Conservation (phyloP, 2,113 vertebrate genomes). For the Neoarius graeffei region DNA sequence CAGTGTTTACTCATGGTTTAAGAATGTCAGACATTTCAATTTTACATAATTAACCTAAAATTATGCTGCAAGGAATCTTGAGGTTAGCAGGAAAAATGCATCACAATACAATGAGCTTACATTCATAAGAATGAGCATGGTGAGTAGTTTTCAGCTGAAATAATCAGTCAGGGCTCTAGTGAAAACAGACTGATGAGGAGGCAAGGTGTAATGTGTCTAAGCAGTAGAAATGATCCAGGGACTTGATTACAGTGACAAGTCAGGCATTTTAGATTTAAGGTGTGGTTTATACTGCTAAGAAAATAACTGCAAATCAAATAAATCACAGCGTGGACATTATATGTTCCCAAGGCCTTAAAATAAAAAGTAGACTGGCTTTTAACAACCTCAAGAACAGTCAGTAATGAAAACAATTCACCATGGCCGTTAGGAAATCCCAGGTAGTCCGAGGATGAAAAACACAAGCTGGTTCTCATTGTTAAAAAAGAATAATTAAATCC, state of each 20-base stretch:
- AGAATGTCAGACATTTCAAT: conserved; percentile 21
- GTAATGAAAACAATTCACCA: conserved; percentile 2
- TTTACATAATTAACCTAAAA: conserved; percentile 1
- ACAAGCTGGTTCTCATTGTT: neutral
- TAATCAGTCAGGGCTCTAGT: conserved; percentile 33
- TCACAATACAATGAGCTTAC: neutral
- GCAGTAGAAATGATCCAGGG: conserved; percentile 38
- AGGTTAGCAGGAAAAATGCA: conserved; percentile 20
- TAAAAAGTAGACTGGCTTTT: conserved; percentile 5
- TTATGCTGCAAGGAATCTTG: neutral
- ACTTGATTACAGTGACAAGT: conserved; percentile 50
- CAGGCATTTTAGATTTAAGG: neutral
- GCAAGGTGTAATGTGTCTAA: conserved; percentile 33
- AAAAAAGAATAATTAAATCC: neutral
- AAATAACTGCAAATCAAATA: conserved; percentile 17
- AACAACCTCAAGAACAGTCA: neutral
- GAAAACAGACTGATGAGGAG: conserved; percentile 43
- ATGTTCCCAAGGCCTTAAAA: conserved; percentile 26
- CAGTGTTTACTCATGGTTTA: neutral
- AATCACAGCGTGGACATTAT: neutral
- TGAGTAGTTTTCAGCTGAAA: conserved; percentile 6
- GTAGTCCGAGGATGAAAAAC: neutral
- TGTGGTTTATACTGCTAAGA: neutral
- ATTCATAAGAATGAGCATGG: neutral
- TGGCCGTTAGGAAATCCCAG: neutral